Conservation (phyloP, 2,113 vertebrate genomes). For the Lutjanus erythropterus region DNA sequence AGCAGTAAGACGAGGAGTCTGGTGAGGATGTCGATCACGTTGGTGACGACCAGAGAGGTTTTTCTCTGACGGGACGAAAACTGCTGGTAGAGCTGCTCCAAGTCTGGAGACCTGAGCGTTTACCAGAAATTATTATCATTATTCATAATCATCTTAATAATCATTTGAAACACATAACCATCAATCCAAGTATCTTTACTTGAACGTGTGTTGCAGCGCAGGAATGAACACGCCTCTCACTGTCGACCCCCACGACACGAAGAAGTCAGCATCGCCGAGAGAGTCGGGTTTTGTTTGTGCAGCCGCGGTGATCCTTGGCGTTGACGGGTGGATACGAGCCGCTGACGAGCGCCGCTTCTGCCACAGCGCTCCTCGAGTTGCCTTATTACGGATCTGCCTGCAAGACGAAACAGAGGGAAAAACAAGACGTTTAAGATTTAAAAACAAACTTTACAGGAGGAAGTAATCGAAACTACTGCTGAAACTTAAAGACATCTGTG, state of each 20-base stretch:
- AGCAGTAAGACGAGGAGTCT: constrained; percentile 70
- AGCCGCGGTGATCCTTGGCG: not conserved
- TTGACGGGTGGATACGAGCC: constrained; percentile 48
- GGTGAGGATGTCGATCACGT: constrained; percentile 73
- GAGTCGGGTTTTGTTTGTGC: not conserved
- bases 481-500: too few relatives aligned
- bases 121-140: too few relatives aligned
- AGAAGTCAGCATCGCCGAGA: constrained; percentile 65
- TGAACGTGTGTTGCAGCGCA: constrained; percentile 75
- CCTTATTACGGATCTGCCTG: constrained; percentile 74
- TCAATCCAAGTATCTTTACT: constrained; percentile 53
- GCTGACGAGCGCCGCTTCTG: constrained; percentile 62
- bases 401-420: not conserved
- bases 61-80: constrained; percentile 73
- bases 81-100: constrained; percentile 80
- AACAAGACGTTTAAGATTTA: not conserved
- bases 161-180: too few relatives aligned
- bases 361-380: constrained; percentile 25
- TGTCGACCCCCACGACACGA: constrained; percentile 63
- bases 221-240: constrained; percentile 74
- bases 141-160: too few relatives aligned
- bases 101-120: constrained; percentile 56
- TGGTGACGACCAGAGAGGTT: constrained; percentile 77
- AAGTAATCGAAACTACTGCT: too few relatives aligned
- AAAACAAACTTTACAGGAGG: too few relatives aligned